Conservation (phyloP, 37 sponge, comb jelly and placozoan species). For the Chondrilla cf. caribensis region DNA sequence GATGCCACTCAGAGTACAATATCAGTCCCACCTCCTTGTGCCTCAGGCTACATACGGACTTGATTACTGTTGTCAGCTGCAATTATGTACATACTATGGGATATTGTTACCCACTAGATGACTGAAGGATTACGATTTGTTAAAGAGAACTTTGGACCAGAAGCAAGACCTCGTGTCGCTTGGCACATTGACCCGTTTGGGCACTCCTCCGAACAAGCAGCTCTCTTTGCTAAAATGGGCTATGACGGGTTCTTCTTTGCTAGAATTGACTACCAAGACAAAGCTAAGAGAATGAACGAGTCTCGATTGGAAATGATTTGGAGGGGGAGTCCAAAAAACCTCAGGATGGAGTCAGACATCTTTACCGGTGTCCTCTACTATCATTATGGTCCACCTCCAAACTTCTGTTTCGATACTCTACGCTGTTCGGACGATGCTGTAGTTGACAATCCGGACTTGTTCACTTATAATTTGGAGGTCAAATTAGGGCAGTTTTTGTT, state of each 20-base stretch:
- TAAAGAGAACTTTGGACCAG: constrained; percentile 54
- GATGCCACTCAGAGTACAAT: too few relatives aligned
- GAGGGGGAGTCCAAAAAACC: constrained; percentile 53
- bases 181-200: constrained; percentile 91
- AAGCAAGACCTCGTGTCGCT: constrained; percentile 62
- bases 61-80: too few relatives aligned
- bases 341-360: constrained; percentile 58
- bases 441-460: constrained; percentile 69
- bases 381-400: constrained; percentile 75
- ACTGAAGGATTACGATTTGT: constrained; percentile 35
- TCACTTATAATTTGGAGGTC: constrained; percentile 74
- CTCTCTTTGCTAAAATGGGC: constrained; percentile 75
- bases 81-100: too few relatives aligned
- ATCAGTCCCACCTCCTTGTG: too few relatives aligned
- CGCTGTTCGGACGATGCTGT: constrained; percentile 70
- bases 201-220: constrained; percentile 69
- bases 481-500: constrained; percentile 50
- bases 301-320: constrained; percentile 80
- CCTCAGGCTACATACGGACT: too few relatives aligned
- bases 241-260: constrained; percentile 91
- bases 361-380: constrained; percentile 84
- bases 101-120: too few relatives aligned
- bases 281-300: constrained; percentile 27
- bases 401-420: constrained; percentile 84
- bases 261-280: constrained; percentile 90